Evolutionary conservation across 2,888 invertebrate genomes (phyloP).

Genomic region (Hydriomena furcata): DNA sequence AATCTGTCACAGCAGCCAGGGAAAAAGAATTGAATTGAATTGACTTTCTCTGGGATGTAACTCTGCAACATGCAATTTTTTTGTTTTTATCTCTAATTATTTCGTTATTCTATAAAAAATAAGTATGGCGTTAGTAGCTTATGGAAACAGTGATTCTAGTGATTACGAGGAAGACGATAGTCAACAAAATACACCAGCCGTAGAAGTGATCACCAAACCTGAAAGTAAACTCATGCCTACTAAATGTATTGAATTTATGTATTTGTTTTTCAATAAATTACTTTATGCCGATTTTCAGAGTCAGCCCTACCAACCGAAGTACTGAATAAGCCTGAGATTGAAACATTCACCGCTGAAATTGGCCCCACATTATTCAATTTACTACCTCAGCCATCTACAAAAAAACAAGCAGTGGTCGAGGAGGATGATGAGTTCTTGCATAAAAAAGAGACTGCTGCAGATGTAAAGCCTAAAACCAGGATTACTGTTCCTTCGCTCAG

Average conservation of each 20-base stretch:
- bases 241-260: too few relatives aligned
- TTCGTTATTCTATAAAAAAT: too few relatives aligned
- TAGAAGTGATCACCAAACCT: slow-evolving; percentile 44
- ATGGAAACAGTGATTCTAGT: slow-evolving; percentile 81
- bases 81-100: too few relatives aligned
- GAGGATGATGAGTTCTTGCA: slow-evolving; percentile 86
- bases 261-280: too few relatives aligned
- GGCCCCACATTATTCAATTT: slow-evolving; percentile 57
- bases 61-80: too few relatives aligned
- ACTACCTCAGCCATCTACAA: slow-evolving; percentile 78
- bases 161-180: slow-evolving; percentile 63
- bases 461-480: slow-evolving; percentile 80
- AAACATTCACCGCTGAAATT: slow-evolving; percentile 22
- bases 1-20: too few relatives aligned
- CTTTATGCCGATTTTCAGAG: slow-evolving; percentile 23
- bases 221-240: slow-evolving; percentile 41
- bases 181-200: slow-evolving; percentile 43
- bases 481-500: slow-evolving; percentile 87
- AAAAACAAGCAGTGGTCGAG: slow-evolving; percentile 65
- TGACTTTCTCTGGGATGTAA: too few relatives aligned
- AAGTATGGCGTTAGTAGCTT: slow-evolving; percentile 87
- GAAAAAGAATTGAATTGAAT: too few relatives aligned
- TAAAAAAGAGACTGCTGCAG: slow-evolving; percentile 76
- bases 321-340: neutral
- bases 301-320: slow-evolving; percentile 21